Base-by-base conservation (phyloP, 2,797 vertebrate genomes). In the Pantherophis alleghaniensis region DNA sequence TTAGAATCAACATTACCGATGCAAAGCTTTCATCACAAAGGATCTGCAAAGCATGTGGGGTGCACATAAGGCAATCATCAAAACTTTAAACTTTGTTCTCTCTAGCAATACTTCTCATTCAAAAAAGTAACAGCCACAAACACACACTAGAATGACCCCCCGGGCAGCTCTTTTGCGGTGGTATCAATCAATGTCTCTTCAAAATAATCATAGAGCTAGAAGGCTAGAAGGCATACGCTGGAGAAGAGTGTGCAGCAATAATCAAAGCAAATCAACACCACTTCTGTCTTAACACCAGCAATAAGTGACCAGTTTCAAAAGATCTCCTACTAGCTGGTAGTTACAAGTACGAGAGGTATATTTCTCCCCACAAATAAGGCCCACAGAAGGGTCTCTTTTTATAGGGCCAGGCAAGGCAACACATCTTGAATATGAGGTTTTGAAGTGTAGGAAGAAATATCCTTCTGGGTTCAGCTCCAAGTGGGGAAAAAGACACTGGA, bases 1-100 rank as follows among this genome's bases (percentile, higher is more conserved):
- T 88, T 88, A 95, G 87, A 95, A 93, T 16, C n/a, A 94, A 86
- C 14, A 32, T 90, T 66, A 91, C 11, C 0, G 11, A 94, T n/a
- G 37, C 53, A 92, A 94, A 93, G 90, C 47, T 61, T 89, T 93
- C 11, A 60, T 37, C 11, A 74, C 90, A 5, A 93, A 89, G 90
- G 94, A 93, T 57, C 7, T 13, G 88, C 20, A 69, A 86, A 93
- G 63, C 14, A 51, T 87, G 60, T 56, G 1, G 7, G 26, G 10
- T n/a, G 79, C 42, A 79, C 55, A 91, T 86, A 92, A 95, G 26
- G 42, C 88, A 0, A 74, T 94, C 47, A 86, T 66, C 74, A 92
- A 88, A 94, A 91, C 11, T 93, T 63, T 47, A 14, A 22, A 37
- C 0, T 1, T 69, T 42, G 24, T 91, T 90, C 69, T 93, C 86